Percentiles rank a stretch among this genome's conserved stretches.
Conservation (phyloP, 2,888 invertebrate genomes). For the Sphecodes monilicornis region DNA sequence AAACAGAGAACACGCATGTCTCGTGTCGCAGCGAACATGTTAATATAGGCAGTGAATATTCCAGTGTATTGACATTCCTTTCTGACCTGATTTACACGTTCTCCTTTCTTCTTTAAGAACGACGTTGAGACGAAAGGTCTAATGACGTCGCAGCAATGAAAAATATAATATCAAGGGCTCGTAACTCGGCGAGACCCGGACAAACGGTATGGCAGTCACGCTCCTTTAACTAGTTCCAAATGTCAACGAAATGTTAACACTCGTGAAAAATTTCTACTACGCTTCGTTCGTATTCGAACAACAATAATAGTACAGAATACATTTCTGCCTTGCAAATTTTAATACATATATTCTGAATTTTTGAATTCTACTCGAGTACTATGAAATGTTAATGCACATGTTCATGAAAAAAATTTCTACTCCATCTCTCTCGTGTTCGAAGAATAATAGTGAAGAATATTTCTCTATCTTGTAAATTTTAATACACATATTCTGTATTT, state of each 20-base stretch:
- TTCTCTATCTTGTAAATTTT: too few species aligned
- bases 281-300: background rate
- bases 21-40: background rate
- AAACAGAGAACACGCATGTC: conserved; percentile 1
- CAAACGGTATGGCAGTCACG: conserved; percentile 5
- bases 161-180: conserved; percentile 29
- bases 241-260: conserved; percentile 54
- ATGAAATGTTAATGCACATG: background rate
- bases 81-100: background rate
- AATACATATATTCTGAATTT: too few species aligned
- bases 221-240: conserved; percentile 21
- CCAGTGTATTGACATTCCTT: background rate
- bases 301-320: background rate
- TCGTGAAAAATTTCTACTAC: conserved; percentile 18
- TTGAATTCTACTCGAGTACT: too few species aligned
- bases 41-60: background rate
- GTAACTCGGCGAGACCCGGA: background rate
- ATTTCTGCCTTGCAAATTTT: background rate
- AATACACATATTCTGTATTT: background rate
- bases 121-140: conserved; percentile 38
- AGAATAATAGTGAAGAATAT: background rate
- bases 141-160: conserved; percentile 16
- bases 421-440: background rate
- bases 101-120: background rate
- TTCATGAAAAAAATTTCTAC: background rate